A percentile compares a stretch with the other conserved stretches of the same genome.
These are phyloP conservation scores for Idaea dimidiata DNA, from an alignment of 2,888 invertebrate genomes.

Conservation along the genomic window DNA sequence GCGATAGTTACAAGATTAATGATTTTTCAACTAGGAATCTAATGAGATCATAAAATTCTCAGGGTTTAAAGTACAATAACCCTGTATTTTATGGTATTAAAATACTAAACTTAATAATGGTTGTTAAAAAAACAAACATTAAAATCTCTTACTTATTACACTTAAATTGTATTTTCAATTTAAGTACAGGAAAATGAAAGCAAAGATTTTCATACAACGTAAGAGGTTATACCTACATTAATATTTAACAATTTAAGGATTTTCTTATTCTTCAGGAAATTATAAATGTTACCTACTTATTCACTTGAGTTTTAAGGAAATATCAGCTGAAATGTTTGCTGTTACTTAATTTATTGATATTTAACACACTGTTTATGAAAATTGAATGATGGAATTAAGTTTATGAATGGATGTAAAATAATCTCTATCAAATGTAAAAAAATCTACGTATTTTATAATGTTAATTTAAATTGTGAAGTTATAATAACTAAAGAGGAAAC, in stretches of 20 bases:
- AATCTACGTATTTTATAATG: too few species aligned
- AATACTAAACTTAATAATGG: too few species aligned
- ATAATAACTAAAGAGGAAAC: background rate
- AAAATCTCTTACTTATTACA: background rate
- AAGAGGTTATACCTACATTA: background rate
- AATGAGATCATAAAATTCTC: too few species aligned
- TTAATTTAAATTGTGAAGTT: too few species aligned
- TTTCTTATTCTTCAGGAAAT: background rate
- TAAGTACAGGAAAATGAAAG: background rate
- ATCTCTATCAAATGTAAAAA: too few species aligned
- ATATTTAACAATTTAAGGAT: background rate
- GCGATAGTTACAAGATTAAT: too few species aligned
- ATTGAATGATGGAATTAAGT: background rate
- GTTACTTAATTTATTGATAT: background rate
- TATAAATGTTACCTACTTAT: background rate
- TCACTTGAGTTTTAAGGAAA: background rate
- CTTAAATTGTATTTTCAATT: background rate
- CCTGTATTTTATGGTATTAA: too few species aligned
- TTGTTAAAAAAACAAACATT: background rate
- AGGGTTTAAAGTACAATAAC: too few species aligned
- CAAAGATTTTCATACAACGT: background rate
- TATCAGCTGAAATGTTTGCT: background rate
- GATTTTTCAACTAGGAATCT: too few species aligned
- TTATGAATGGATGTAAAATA: background rate
- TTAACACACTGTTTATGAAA: background rate